Base-by-base conservation (phyloP, 92 coral and sea anemone genomes). In the Parazoanthus atlanticus region DNA sequence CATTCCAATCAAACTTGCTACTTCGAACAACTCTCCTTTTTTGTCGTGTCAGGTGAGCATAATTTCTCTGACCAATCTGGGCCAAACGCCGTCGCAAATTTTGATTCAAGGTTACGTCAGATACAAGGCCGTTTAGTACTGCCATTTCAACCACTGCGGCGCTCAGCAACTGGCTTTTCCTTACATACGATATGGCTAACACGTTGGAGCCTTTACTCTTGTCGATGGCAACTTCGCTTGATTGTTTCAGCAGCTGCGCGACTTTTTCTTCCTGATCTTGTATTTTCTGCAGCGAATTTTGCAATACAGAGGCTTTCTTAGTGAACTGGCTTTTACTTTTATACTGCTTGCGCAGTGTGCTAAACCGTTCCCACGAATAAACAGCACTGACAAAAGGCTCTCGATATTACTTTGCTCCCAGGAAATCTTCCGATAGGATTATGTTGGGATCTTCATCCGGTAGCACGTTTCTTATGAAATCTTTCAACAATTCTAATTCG, bases 141-240 rank as follows among this genome's bases (percentile, higher is more conserved):
- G 52, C 29, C 52, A 75, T 38, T 75, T 38, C 79, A 34, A 75
- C 54, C 79, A 75, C 79, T 17, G 79, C 79, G 9, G 28, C 10
- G 52, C 79, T 75, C 26, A 75, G 54, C 12, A 75, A 38, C 79
- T 75, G 79, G 52, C 79, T 61, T 61, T 34, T 66, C 54, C 19
- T 61, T 3, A 82, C 86, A 71, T 64, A 82, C 31, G 86, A 82
- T 43, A 82, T 54, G 46, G 86, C 86, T 43, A 82, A 29, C 54
- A 82, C 76, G 76, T 64, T 38, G 21, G 86, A 76, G 19, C 73
- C 86, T 64, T 82, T 61, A 3, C 74, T 64, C 75, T 82, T 82
- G 32, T 64, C 49, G 17, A 79, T 33, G 67, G 31, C 65, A 52
- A 79, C 84, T 79, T 79, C 84, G 36, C 84, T 79, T 46, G 69